Conservation (phyloP, 1,140 invertebrate species). For the Magallana ariakensis region DNA sequence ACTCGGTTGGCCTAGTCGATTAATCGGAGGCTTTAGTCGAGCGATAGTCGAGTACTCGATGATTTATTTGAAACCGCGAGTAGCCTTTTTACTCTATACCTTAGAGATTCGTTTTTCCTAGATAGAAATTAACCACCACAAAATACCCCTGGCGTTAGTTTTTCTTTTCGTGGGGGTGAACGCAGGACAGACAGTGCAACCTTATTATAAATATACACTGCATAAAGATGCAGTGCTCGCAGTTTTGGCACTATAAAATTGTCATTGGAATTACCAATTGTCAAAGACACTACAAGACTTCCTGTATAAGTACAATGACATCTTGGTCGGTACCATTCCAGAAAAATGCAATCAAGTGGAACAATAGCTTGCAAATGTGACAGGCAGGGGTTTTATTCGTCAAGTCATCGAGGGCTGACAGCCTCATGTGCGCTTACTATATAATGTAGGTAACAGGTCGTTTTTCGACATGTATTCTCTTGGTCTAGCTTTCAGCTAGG, state of each 20-base stretch:
- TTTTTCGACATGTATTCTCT: constrained; percentile 23
- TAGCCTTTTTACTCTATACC: too few species aligned
- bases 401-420: constrained; percentile 18
- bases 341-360: constrained; percentile 29
- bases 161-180: too few species aligned
- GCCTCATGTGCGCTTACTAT: constrained; percentile 15
- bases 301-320: constrained; percentile 3
- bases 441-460: constrained; percentile 17
- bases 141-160: too few species aligned
- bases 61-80: too few species aligned
- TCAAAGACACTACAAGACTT: background rate
- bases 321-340: constrained; percentile 30
- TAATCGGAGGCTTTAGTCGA: too few species aligned
- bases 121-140: too few species aligned
- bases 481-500: background rate
- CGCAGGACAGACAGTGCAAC: too few species aligned
- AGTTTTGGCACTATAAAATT: background rate
- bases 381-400: constrained; percentile 16
- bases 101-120: too few species aligned
- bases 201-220: too few species aligned
- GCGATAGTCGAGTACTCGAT: too few species aligned
- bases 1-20: too few species aligned
- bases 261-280: background rate
- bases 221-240: too few species aligned
- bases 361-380: constrained; percentile 31